phyloP scores from a whole-genome alignment of 2,113 vertebrate species.

The Elephas maximus region DNA sequence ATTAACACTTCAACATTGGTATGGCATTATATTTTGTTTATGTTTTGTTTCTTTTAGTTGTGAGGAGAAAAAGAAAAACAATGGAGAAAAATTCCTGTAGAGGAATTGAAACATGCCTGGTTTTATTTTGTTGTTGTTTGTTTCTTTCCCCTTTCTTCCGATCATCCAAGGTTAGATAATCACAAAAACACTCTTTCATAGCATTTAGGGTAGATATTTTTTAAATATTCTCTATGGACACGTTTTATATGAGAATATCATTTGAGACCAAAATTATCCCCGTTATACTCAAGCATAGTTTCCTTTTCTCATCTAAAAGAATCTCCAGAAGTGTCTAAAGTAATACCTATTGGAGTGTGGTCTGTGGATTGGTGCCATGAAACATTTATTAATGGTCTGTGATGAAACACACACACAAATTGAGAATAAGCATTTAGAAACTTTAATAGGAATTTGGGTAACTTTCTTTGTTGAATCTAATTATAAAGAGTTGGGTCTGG shows the following conservation, averaged over 20 bases:
- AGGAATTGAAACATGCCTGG: not conserved
- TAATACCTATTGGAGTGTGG: not conserved
- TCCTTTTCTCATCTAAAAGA: constrained; percentile 58
- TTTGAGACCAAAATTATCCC: constrained; percentile 58
- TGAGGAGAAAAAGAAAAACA: not conserved
- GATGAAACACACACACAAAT: not conserved
- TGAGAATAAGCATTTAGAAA: not conserved
- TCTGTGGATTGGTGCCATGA: not conserved
- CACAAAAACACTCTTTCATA: constrained; percentile 49
- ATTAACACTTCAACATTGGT: not conserved
- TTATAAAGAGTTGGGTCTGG: not conserved
- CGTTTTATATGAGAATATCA: not conserved
- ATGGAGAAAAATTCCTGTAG: constrained; percentile 36
- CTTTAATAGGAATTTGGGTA: not conserved
- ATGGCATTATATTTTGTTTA: not conserved
- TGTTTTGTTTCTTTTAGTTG: not conserved
- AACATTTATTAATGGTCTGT: not conserved
- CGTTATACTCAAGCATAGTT: not conserved
- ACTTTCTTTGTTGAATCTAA: not conserved
- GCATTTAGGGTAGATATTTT: constrained; percentile 58
- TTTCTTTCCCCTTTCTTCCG: not conserved
- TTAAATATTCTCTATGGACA: constrained; percentile 39
- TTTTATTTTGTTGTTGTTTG: not conserved
- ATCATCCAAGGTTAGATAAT: constrained; percentile 27
- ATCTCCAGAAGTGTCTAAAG: constrained; percentile 19